phyloP scores from a whole-genome alignment of 2,888 invertebrate species.

The Campopleginae sp. region DNA sequence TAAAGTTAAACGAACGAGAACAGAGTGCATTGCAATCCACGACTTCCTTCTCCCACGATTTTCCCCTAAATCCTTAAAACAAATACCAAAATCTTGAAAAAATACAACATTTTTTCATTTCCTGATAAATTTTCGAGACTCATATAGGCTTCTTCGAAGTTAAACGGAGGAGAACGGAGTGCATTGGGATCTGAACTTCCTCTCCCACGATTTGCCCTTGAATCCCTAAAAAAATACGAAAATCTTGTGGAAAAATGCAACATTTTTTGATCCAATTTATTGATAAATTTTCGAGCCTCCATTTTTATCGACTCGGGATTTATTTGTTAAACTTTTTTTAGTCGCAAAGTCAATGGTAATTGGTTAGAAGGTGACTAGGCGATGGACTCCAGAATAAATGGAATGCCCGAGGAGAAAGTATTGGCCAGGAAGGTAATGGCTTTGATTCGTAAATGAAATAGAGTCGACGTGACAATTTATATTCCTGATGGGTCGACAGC shows the following conservation, averaged over 20 bases:
- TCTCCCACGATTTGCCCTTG: no score
- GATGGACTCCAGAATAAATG: neutral
- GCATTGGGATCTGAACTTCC: no score
- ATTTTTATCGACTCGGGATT: neutral
- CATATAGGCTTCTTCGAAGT: no score
- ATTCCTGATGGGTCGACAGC: conserved; percentile 70
- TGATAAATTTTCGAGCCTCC: neutral
- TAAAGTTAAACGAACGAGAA: conserved; percentile 64
- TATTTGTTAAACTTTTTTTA: neutral
- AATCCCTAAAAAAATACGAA: no score
- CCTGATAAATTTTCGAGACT: neutral
- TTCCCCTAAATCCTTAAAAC: conserved; percentile 24
- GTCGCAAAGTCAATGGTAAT: neutral
- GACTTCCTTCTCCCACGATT: conserved; percentile 7
- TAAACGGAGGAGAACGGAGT: no score
- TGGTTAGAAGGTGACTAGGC: conserved; percentile 56
- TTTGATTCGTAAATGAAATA: conserved; percentile 71
- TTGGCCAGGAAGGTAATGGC: conserved; percentile 70
- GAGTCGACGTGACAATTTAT: conserved; percentile 78
- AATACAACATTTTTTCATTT: neutral
- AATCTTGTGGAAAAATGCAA: no score
- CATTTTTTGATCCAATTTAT: neutral
- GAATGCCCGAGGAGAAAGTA: conserved; percentile 64
- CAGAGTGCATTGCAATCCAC: conserved; percentile 55
- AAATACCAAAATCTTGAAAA: no score